These are phyloP conservation scores for Neotoma lepida DNA, from an alignment of 2,113 vertebrate species.

Conservation along the genomic window DNA sequence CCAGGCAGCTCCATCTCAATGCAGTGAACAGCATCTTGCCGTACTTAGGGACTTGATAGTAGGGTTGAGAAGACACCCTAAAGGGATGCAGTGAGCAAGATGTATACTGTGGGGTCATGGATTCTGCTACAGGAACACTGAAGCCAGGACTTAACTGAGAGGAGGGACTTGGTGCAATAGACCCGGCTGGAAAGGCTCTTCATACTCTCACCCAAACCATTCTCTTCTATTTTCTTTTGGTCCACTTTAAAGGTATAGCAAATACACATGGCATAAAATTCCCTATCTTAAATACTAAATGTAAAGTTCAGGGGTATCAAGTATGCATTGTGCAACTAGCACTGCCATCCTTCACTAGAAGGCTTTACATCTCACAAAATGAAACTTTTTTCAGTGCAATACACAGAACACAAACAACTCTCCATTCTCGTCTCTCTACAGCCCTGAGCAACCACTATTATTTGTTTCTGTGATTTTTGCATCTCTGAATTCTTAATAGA, in stretches of 20 bases:
- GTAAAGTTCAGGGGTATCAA: not conserved
- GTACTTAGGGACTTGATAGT: fast-evolving
- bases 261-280: not conserved
- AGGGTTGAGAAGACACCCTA: too few species aligned
- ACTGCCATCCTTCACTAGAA: not conserved
- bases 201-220: not conserved
- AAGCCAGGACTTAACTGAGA: too few species aligned
- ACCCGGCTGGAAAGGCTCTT: too few species aligned
- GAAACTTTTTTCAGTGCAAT: not conserved
- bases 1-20: not conserved
- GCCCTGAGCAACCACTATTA: not conserved
- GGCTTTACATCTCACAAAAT: not conserved
- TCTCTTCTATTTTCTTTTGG: not conserved
- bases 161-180: not conserved
- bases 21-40: not conserved
- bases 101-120: fast-evolving
- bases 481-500: not conserved
- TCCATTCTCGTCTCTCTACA: too few species aligned
- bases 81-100: fast-evolving
- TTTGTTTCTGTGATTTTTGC: not conserved
- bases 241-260: not conserved
- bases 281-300: not conserved
- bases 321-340: not conserved
- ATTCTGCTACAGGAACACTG: not conserved
- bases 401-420: not conserved